Evolutionary conservation across 2,797 vertebrate genomes (phyloP), one percentile per base, ranked within the genome.

Genomic region (Valencia hispanica): DNA sequence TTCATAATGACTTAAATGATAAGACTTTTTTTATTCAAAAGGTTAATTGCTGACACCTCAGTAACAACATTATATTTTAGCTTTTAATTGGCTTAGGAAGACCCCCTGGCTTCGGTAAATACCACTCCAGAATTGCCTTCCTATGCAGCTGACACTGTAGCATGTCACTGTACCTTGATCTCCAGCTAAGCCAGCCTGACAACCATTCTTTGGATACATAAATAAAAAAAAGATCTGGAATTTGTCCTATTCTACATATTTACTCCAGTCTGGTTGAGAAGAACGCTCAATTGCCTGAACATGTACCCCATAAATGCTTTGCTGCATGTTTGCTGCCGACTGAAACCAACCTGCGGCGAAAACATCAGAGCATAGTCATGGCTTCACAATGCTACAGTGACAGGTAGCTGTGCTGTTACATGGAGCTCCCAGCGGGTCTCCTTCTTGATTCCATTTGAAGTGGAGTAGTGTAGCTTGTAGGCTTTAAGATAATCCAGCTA

Each of bases 401-500:
- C 74, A 75, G 65, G 65, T 69, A 69, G 11, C 47, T 25, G 50
- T 41, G 27, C 11, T 15, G 18, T 43, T 50, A 57, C 51, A 39
- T 41, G 32, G 17, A 12, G 32, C 45, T 78, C 43, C 57, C 47
- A 73, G 43, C 15, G 6, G 50, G 34, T 11, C 4, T 48, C 48
- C 11, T 45, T 47, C 45, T 57, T 55, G 47, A n/a, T 72, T 71
- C 73, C 27, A 34, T 36, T 55, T 63, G 27, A 50, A 50, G 39
- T 51, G 39, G n/a, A 27, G 71, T 45, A 39, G 41, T 73, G 32
- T 34, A 73, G 69, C 73, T 61, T 36, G 22, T 43, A 25, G 70
- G 66, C 69, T 82, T 25, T 22, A 25, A 78, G 70, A 76, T 75
- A 74, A 68, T 76, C 72, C 36, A 59, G 51, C 61, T 68, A 59